Percentiles rank a stretch among this genome's conserved stretches.
phyloP scores from a whole-genome alignment of 2,888 invertebrate species.

The Sarcophaga rosellei region DNA sequence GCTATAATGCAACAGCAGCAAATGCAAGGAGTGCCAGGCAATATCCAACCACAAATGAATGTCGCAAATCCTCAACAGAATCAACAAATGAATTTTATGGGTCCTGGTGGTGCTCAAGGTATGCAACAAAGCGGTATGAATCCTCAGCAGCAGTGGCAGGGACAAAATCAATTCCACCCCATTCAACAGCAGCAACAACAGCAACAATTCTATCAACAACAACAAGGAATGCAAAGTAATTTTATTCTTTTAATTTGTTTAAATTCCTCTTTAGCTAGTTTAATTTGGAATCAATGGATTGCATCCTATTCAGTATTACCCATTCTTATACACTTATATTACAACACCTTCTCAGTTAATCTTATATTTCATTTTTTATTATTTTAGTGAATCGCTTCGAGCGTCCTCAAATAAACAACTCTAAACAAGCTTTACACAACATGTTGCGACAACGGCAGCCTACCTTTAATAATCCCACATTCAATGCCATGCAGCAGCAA shows the following conservation, averaged over 20 bases:
- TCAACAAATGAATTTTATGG: constrained; percentile 78
- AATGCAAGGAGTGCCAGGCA: constrained; percentile 76
- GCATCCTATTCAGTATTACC: too few species aligned
- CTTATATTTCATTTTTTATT: background rate
- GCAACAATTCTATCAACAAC: constrained; percentile 76
- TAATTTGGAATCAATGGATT: too few species aligned
- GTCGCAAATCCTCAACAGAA: constrained; percentile 77
- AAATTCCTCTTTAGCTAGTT: too few species aligned
- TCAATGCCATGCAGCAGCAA: constrained; percentile 77
- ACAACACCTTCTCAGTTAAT: background rate
- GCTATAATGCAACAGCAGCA: constrained; percentile 82
- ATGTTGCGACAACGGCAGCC: constrained; percentile 91
- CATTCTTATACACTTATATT: background rate
- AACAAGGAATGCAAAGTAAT: constrained; percentile 79
- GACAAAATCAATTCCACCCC: constrained; percentile 77
- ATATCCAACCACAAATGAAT: constrained; percentile 78
- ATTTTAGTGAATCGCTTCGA: constrained; percentile 80
- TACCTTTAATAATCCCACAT: constrained; percentile 79
- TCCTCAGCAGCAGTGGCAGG: constrained; percentile 81
- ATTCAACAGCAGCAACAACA: constrained; percentile 75
- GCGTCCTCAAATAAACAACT: constrained; percentile 84
- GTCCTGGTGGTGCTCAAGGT: constrained; percentile 72
- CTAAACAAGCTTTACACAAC: constrained; percentile 91
- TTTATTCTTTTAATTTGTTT: background rate
- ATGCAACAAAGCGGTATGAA: constrained; percentile 81